Percentiles rank a stretch among this genome's conserved stretches.
These are phyloP conservation scores for Oligia strigilis DNA, from an alignment of 2,888 invertebrate genomes.

Conservation along the genomic window DNA sequence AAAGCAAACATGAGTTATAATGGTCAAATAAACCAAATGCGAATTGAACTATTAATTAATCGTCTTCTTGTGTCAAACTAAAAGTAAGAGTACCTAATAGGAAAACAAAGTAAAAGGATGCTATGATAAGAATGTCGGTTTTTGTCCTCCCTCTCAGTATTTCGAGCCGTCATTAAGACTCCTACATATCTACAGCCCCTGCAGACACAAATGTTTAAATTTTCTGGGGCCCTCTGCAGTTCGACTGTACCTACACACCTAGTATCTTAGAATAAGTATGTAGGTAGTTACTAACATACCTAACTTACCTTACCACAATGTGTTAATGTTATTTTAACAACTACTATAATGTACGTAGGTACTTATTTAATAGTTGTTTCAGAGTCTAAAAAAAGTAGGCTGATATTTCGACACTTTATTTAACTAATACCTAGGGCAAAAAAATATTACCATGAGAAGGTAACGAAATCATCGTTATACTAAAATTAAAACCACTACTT, in stretches of 20 bases:
- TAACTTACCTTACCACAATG: neutral
- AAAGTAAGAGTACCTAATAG: neutral
- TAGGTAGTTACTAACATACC: neutral
- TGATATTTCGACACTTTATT: slow-evolving; percentile 3
- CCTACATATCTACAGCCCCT: neutral
- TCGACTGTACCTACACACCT: neutral
- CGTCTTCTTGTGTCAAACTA: neutral
- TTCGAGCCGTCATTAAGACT: neutral
- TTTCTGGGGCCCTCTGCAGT: neutral
- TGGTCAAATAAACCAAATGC: slow-evolving; percentile 11
- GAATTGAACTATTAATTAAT: slow-evolving; percentile 9
- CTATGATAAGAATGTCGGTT: neutral
- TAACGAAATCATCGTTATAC: neutral
- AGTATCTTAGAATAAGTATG: neutral
- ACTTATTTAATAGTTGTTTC: neutral
- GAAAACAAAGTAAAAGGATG: neutral
- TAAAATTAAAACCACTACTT: neutral
- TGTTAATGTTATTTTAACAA: neutral
- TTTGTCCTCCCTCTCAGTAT: neutral
- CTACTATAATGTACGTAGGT: neutral
- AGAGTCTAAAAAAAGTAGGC: neutral
- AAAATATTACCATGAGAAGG: neutral
- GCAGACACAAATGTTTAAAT: neutral
- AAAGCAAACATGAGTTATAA: slow-evolving; percentile 33
- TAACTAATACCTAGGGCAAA: neutral